Base-by-base conservation (phyloP, 2,113 vertebrate genomes). In the Forbesichthys agassizii region DNA sequence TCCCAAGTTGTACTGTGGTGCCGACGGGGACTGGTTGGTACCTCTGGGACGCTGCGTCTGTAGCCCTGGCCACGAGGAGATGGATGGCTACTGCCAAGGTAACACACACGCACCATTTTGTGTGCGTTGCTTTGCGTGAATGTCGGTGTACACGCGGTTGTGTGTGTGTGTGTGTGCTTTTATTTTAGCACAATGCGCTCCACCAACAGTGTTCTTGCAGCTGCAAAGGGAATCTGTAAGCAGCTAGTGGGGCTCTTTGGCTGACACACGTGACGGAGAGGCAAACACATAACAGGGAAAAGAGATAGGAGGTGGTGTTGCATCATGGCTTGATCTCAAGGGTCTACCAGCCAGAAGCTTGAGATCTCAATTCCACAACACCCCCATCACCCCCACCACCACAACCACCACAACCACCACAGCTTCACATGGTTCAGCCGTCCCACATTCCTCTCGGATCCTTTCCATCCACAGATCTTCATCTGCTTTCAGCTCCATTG, bases 21-120 rank as follows among this genome's bases (percentile, higher is more conserved):
- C 97, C 3, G 98, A 99, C 48, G 98, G 98, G 36, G 98, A 98
- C 80, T 99, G 98, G 98, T 91, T 99, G 72, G 98, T 99, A n/a
- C 98, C 98, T 16, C 92, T 99, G 56, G 98, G 98, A 48, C 92
- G 93, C 13, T 99, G 98, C 63, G 95, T 99, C 82, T 99, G 98
- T 85, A 97, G 92, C 54, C 86, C 94, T 12, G 96, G 96, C 5
- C 96, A 96, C 16, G 97, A 99, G 88, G 96, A 99, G 88, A 86
- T 89, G 46, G 95, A 97, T 4, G 96, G 94, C n/a, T 92, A 94
- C 84, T 99, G 98, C 76, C 92, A 90, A 0, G 95, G 98, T 99
- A 89, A 97, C 96, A 69, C 20, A 16, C 2, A 5, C 16, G 55
- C 57, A 61, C 20, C 9, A 3, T 46, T 18, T 1, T 55, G 51